phyloP scores from a whole-genome alignment of 1,140 invertebrate species.

The Holotrichia oblita region DNA sequence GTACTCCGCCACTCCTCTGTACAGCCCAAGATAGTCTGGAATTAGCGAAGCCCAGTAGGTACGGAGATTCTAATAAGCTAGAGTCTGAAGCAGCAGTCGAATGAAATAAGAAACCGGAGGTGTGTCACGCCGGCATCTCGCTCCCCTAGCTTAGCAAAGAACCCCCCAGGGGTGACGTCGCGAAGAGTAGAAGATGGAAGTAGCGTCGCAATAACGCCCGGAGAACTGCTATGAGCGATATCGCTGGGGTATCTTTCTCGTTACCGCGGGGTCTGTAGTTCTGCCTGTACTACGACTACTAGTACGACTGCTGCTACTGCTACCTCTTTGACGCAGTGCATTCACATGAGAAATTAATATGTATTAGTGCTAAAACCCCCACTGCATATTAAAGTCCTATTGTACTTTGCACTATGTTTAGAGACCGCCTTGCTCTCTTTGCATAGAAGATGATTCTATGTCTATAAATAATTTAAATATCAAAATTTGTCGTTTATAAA shows the following conservation, averaged over 20 bases:
- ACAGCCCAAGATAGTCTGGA: constrained; percentile 18
- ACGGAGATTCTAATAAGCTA: constrained; percentile 46
- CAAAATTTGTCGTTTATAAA: background rate
- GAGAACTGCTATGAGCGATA: constrained; percentile 31
- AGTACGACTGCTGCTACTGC: background rate
- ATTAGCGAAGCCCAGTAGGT: constrained; percentile 44
- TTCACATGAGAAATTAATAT: constrained; percentile 34
- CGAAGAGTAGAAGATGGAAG: constrained; percentile 30
- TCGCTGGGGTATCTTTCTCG: constrained; percentile 24
- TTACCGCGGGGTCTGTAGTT: constrained; percentile 35
- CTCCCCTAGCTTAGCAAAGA: constrained; percentile 19
- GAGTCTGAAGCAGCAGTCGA: constrained; percentile 43
- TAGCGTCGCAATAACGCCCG: constrained; percentile 19
- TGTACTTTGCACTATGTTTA: constrained; percentile 26
- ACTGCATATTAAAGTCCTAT: constrained; percentile 26
- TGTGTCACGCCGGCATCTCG: constrained; percentile 44
- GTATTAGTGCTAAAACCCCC: constrained; percentile 34
- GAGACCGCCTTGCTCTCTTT: background rate
- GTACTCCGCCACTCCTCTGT: constrained; percentile 12
- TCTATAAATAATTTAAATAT: constrained; percentile 14
- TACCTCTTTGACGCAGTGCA: constrained; percentile 34
- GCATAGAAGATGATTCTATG: background rate
- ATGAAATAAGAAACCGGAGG: constrained; percentile 50
- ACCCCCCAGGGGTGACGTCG: constrained; percentile 32
- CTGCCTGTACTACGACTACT: background rate